These are phyloP conservation scores for Tetragnatha montana DNA, from an alignment of 2,888 invertebrate genomes.

Conservation along the genomic window DNA sequence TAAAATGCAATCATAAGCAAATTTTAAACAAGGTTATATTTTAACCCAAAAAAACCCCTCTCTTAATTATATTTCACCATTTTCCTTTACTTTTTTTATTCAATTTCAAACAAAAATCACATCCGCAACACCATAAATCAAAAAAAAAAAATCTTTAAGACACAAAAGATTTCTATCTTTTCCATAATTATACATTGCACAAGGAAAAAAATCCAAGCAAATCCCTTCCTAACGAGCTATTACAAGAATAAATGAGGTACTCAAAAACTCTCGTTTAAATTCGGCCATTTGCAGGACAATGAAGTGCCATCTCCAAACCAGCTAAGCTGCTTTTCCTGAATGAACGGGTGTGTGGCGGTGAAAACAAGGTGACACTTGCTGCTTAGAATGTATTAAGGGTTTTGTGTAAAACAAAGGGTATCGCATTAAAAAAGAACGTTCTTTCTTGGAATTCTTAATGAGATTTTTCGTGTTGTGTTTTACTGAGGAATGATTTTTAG, in stretches of 20 bases:
- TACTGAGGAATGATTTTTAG: background rate
- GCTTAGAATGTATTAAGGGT: background rate
- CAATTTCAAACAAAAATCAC: background rate
- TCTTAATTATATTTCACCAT: too few species aligned
- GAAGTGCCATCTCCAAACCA: background rate
- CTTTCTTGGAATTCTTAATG: background rate
- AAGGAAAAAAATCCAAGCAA: background rate
- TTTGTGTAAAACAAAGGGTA: background rate
- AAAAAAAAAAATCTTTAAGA: background rate
- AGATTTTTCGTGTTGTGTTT: background rate
- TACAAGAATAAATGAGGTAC: background rate
- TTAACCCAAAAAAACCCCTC: too few species aligned
- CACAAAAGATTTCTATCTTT: background rate
- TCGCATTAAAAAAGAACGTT: background rate
- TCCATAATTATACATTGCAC: background rate
- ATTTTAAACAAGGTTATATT: too few species aligned
- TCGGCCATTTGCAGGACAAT: background rate
- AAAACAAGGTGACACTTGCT: background rate
- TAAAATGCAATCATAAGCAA: too few species aligned
- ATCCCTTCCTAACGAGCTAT: conserved; percentile 18
- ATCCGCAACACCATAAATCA: background rate
- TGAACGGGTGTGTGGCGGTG: background rate
- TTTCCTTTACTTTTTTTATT: background rate
- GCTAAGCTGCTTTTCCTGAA: background rate
- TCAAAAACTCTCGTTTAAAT: background rate